Evolutionary conservation across 2,888 invertebrate genomes (phyloP).

Genomic region (Stenolophus ochropezus): DNA sequence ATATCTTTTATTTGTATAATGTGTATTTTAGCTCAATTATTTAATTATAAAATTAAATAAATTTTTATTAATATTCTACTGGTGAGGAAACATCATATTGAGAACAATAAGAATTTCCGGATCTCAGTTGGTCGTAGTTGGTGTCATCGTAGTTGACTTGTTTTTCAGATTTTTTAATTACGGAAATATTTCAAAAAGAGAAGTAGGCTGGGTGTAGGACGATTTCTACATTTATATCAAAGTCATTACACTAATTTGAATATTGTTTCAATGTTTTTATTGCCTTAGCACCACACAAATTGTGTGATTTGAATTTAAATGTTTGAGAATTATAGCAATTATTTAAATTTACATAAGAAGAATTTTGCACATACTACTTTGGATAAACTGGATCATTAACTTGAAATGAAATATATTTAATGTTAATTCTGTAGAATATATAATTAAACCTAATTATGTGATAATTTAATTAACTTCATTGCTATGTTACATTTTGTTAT

Average conservation of each 20-base stretch:
- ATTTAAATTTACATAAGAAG: too few species aligned
- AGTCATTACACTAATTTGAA: conserved; percentile 11
- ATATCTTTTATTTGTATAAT: background rate
- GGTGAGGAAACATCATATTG: conserved; percentile 39
- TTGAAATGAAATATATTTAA: too few species aligned
- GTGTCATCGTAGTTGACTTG: conserved; percentile 23
- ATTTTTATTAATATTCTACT: conserved; percentile 40
- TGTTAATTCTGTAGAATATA: too few species aligned
- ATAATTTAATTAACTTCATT: too few species aligned
- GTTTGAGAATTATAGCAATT: too few species aligned
- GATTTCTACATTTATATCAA: background rate
- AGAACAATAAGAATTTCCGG: conserved; percentile 52
- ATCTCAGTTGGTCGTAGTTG: conserved; percentile 3
- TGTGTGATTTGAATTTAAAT: conserved; percentile 6
- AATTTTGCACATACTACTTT: too few species aligned
- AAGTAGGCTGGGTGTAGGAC: background rate
- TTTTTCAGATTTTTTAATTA: conserved; percentile 35
- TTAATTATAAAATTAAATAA: conserved; percentile 9
- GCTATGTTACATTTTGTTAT: too few species aligned
- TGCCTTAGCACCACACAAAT: background rate
- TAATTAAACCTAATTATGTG: too few species aligned
- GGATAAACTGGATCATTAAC: too few species aligned
- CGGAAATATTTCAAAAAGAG: conserved; percentile 3
- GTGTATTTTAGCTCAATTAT: conserved; percentile 1
- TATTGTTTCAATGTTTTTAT: background rate